These are phyloP conservation scores for Serripes groenlandicus DNA, from an alignment of 2,888 invertebrate genomes.

Conservation along the genomic window DNA sequence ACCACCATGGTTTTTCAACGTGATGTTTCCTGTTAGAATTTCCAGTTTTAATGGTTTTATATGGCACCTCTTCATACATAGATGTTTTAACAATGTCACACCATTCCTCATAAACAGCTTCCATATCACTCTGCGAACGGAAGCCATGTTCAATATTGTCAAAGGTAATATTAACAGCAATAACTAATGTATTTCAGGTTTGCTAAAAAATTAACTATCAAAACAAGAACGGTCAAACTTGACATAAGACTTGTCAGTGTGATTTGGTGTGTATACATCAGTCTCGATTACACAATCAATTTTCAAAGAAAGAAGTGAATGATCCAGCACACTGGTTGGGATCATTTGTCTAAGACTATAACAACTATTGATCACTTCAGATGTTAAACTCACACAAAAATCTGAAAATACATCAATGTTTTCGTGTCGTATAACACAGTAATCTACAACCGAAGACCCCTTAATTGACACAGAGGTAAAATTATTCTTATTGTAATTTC, in stretches of 20 bases:
- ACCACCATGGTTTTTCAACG: conserved; percentile 39
- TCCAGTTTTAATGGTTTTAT: not conserved
- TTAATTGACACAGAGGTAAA: conserved; percentile 38
- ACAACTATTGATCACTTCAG: conserved; percentile 3
- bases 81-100: conserved; percentile 20
- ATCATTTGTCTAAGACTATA: not conserved
- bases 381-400: conserved; percentile 5
- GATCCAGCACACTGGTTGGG: too few relatives aligned
- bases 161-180: conserved; percentile 21
- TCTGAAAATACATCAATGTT: conserved; percentile 8
- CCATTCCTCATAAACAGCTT: conserved; percentile 35
- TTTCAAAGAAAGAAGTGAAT: not conserved
- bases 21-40: conserved; percentile 16
- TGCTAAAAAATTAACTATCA: conserved; percentile 23
- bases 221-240: conserved; percentile 30
- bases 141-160: conserved; percentile 26
- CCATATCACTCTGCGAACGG: conserved; percentile 37
- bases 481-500: conserved; percentile 26
- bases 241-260: not conserved
- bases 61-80: conserved; percentile 22
- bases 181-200: conserved; percentile 9
- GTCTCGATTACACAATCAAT: not conserved
- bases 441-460: conserved; percentile 36
- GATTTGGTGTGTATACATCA: not conserved
- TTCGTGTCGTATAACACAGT: conserved; percentile 27